A percentile compares a stretch with the other conserved stretches of the same genome.
Conservation (phyloP, 2,888 invertebrate species). For the Spodoptera littoralis region DNA sequence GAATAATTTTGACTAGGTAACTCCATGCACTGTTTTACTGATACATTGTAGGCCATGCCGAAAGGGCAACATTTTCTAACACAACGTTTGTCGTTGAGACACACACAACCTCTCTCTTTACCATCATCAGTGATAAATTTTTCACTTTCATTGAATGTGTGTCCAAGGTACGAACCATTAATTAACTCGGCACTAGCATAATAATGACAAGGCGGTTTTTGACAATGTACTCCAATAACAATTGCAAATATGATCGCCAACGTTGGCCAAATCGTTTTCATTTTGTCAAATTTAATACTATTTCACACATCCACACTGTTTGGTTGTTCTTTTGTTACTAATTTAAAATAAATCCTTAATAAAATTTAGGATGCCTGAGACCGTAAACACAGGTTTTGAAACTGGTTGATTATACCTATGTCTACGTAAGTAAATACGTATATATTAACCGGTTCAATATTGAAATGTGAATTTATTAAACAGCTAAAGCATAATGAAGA, state of each 20-base stretch:
- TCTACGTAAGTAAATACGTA: no score
- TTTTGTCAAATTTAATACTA: slow-evolving; percentile 12
- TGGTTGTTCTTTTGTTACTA: slow-evolving; percentile 11
- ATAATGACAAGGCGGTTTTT: no score
- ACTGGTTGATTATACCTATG: no score
- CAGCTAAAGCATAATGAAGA: no score
- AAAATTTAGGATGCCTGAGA: no score
- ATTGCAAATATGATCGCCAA: slow-evolving; percentile 25
- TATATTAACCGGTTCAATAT: no score
- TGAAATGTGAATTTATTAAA: no score
- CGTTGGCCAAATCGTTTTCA: slow-evolving; percentile 16
- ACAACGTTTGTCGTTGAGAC: slow-evolving; percentile 63
- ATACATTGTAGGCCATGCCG: slow-evolving; percentile 60
- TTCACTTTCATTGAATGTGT: slow-evolving; percentile 64
- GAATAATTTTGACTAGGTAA: no score
- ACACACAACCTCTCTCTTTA: slow-evolving; percentile 67
- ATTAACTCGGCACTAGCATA: slow-evolving; percentile 31
- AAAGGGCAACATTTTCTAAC: slow-evolving; percentile 75
- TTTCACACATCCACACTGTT: slow-evolving; percentile 24
- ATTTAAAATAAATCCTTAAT: no score
- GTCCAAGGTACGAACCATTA: slow-evolving; percentile 52
- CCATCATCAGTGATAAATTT: slow-evolving; percentile 59
- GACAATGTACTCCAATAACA: not conserved
- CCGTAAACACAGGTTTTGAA: no score
- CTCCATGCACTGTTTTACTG: slow-evolving; percentile 9